Base-by-base conservation (phyloP, 1,140 invertebrate species). In the Trinorchestia longiramus region DNA sequence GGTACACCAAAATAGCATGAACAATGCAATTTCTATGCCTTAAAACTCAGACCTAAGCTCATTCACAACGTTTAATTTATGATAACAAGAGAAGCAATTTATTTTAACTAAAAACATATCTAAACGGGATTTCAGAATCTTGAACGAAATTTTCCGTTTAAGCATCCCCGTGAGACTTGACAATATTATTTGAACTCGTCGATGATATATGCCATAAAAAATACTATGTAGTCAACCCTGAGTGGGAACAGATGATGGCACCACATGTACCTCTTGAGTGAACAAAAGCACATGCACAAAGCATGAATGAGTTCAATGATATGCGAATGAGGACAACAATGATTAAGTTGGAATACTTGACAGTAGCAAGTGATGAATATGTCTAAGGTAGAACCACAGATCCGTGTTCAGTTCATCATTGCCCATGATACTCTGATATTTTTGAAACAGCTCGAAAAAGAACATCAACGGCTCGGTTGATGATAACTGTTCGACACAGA, bases 1-100 rank as follows among this genome's bases (percentile, higher is more conserved):
- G 88, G 88, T 91, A 91, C 88, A 91, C 41, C 43, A 91, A 91
- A 91, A 77, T 36, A 77, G 28, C 62, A 77, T 36, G 28, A 77
- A 77, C 62, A 77, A 77, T 77, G 62, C 28, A 77, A 77, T 77
- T 77, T 77, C 62, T 19, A 77, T 77, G 62, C 62, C 62, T 77
- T 28, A 77, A 77, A 15, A 77, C 62, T 77, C 62, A 77, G 15
- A 77, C 11, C 62, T 77, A 77, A 77, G 62, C 36, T 36, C 62
- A 36, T 77, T 77, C 62, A 77, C 28, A 36, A 23, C 15, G 15
- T 23, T 77, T 77, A 77, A 77, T 23, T 77, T 36, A 77, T 77
- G 28, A 77, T 77, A 77, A 19, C 1, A 77, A 77, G 62, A 19
- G 19, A 19, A 77, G 28, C 36, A 77, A 36, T 23, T 23, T 23